Evolutionary conservation across 1,140 invertebrate genomes (phyloP).

Genomic region (Plectrocnemia conspersa): DNA sequence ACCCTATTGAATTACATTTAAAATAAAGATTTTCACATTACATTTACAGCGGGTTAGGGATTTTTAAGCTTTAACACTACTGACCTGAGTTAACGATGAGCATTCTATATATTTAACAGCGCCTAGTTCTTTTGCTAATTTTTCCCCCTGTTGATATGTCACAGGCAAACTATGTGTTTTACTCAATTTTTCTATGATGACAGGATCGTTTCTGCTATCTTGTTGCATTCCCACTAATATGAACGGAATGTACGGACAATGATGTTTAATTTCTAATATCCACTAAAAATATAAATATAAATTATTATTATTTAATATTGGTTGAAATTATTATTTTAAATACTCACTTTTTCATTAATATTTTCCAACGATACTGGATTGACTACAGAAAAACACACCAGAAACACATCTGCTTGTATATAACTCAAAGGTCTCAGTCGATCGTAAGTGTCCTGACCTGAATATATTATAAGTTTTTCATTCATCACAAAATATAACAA

Average conservation of each 20-base stretch:
- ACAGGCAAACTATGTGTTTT: slow-evolving; percentile 99
- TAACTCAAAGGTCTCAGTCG: slow-evolving; percentile 93
- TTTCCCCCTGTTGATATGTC: slow-evolving; percentile 91
- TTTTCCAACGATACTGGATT: slow-evolving; percentile 99
- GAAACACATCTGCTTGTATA: slow-evolving; percentile 97
- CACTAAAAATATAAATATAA: slow-evolving; percentile 60
- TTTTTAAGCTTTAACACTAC: too few species aligned
- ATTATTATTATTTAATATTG: neutral
- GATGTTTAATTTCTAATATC: slow-evolving; percentile 99
- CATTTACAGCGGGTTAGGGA: too few species aligned
- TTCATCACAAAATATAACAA: too few species aligned
- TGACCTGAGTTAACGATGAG: slow-evolving; percentile 77
- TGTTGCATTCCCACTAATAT: slow-evolving; percentile 98
- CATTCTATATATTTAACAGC: slow-evolving; percentile 99
- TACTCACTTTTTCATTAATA: slow-evolving; percentile 79
- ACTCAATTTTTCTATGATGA: slow-evolving; percentile 95
- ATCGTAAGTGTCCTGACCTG: slow-evolving; percentile 97
- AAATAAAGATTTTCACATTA: too few species aligned
- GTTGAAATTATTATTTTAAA: neutral
- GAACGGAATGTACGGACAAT: slow-evolving; percentile 98
- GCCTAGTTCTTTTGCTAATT: slow-evolving; percentile 95
- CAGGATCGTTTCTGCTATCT: slow-evolving; percentile 95
- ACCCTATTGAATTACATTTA: too few species aligned
- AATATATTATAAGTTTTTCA: slow-evolving; percentile 81
- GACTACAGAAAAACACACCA: slow-evolving; percentile 97